Conservation (phyloP, 2,797 vertebrate species). For the Siniperca obscura region DNA sequence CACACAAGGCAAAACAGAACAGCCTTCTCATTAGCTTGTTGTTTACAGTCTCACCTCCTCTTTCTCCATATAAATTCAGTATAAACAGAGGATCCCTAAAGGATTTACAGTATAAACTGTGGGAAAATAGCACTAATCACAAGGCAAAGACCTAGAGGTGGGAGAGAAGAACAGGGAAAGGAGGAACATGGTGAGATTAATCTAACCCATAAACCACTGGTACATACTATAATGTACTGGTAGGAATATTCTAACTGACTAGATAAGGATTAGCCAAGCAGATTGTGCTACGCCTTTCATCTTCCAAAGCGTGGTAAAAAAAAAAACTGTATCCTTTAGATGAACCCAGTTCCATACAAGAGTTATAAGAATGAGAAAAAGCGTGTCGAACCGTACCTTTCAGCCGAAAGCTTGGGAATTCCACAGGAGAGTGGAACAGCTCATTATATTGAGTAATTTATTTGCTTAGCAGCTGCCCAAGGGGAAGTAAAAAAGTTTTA, state of each 20-base stretch:
- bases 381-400: slow-evolving; percentile 71
- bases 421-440: slow-evolving; percentile 64
- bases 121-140: slow-evolving; percentile 63
- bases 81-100: slow-evolving; percentile 66
- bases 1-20: slow-evolving; percentile 46
- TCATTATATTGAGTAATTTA: slow-evolving; percentile 82
- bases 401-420: slow-evolving; percentile 69
- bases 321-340: slow-evolving; percentile 71
- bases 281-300: slow-evolving; percentile 75
- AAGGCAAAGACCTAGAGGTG: slow-evolving; percentile 46
- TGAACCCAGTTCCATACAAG: slow-evolving; percentile 77
- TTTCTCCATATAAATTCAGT: slow-evolving; percentile 46
- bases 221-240: slow-evolving; percentile 40
- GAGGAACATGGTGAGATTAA: slow-evolving; percentile 41
- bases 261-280: slow-evolving; percentile 78
- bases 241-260: slow-evolving; percentile 59
- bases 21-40: slow-evolving; percentile 66
- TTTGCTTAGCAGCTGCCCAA: slow-evolving; percentile 79
- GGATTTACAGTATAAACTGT: slow-evolving; percentile 60
- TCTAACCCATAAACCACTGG: slow-evolving; percentile 55
- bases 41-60: slow-evolving; percentile 66
- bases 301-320: slow-evolving; percentile 54
- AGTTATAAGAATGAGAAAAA: slow-evolving; percentile 62
- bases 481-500: slow-evolving; percentile 76
- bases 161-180: slow-evolving; percentile 27